Percentiles rank a stretch among this genome's conserved stretches.
Evolutionary conservation across 2,113 vertebrate species (phyloP).

Genomic region (Spea multiplicata): DNA sequence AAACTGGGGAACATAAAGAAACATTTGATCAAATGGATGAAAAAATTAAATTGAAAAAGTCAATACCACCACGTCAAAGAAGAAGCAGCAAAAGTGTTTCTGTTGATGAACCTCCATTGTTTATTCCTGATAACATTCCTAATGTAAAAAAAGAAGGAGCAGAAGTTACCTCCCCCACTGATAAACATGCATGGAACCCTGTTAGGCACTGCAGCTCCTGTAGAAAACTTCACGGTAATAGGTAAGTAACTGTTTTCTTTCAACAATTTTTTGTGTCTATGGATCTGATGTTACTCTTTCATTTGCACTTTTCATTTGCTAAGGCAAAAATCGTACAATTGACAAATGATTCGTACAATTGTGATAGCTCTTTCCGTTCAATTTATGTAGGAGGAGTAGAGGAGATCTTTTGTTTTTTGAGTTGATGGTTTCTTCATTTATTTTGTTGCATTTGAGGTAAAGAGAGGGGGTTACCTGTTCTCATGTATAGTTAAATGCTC

Average conservation of each 20-base stretch:
- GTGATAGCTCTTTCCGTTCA: too few relatives aligned
- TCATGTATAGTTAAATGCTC: too few relatives aligned
- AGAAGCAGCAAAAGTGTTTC: conserved; percentile 84
- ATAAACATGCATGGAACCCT: conserved; percentile 83
- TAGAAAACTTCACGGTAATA: conserved; percentile 92
- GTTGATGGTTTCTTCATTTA: too few relatives aligned
- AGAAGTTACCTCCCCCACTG: conserved; percentile 71
- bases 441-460: too few relatives aligned
- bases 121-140: conserved; percentile 96
- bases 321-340: too few relatives aligned
- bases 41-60: conserved; percentile 78
- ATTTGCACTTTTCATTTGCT: too few relatives aligned
- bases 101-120: conserved; percentile 91
- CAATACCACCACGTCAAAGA: conserved; percentile 77
- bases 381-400: too few relatives aligned
- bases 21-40: conserved; percentile 65
- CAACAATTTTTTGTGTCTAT: too few relatives aligned
- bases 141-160: conserved; percentile 77
- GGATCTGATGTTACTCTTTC: too few relatives aligned
- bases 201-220: conserved; percentile 93
- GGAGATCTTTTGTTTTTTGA: too few relatives aligned
- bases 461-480: too few relatives aligned
- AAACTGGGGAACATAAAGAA: conserved; percentile 65
- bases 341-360: too few relatives aligned
- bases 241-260: conserved; percentile 63